Evolutionary conservation across 2,113 vertebrate species (phyloP).

Genomic region (Oxygymnocypris stewartii): DNA sequence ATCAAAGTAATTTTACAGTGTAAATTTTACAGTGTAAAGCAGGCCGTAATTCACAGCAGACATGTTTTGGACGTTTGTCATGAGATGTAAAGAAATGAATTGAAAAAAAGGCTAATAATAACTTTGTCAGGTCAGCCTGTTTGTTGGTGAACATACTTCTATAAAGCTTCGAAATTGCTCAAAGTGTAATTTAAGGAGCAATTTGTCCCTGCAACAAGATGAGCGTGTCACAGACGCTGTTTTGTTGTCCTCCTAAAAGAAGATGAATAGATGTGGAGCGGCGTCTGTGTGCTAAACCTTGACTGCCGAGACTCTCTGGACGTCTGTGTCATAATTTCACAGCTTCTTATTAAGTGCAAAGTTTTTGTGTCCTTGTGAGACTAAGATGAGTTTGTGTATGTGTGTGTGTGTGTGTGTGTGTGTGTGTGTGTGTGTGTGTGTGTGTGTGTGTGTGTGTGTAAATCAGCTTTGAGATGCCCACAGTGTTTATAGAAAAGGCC

Average conservation of each 20-base stretch:
- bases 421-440: slow-evolving; percentile 85
- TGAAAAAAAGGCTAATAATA: background rate
- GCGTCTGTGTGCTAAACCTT: slow-evolving; percentile 69
- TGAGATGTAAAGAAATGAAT: too few relatives aligned
- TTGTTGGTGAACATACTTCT: background rate
- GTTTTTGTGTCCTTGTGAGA: slow-evolving; percentile 79
- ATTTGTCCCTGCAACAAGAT: background rate
- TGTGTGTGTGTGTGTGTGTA: slow-evolving; percentile 84
- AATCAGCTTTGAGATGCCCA: slow-evolving; percentile 86
- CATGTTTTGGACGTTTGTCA: background rate
- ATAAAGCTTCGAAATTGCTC: background rate
- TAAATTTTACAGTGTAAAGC: background rate
- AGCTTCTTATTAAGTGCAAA: slow-evolving; percentile 75
- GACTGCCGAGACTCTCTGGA: slow-evolving; percentile 71
- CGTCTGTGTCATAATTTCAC: slow-evolving; percentile 74
- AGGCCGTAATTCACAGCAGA: background rate
- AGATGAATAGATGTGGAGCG: slow-evolving; percentile 42
- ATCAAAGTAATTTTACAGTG: too few relatives aligned
- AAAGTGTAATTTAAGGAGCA: slow-evolving; percentile 27
- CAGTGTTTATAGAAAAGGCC: background rate
- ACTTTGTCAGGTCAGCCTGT: background rate
- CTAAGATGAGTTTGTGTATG: slow-evolving; percentile 77
- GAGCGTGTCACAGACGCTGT: slow-evolving; percentile 26
- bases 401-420: slow-evolving; percentile 85
- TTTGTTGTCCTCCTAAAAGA: slow-evolving; percentile 46